These are phyloP conservation scores for Xyrauchen texanus DNA, from an alignment of 2,113 vertebrate species.

Conservation along the genomic window DNA sequence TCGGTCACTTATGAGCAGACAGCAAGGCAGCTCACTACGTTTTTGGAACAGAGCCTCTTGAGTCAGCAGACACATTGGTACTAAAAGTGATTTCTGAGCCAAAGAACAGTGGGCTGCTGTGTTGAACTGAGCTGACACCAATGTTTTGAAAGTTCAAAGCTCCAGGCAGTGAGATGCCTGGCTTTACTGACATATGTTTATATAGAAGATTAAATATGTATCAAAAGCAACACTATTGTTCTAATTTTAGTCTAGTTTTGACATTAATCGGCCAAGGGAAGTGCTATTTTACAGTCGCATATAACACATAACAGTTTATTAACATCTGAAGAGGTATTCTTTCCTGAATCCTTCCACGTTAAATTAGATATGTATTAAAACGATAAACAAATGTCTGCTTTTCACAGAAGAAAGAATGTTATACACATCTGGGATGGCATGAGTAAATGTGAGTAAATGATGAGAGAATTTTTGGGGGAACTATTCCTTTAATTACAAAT, in stretches of 20 bases:
- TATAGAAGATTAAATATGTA: constrained; percentile 32
- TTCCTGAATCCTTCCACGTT: constrained; percentile 5
- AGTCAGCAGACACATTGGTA: constrained; percentile 12
- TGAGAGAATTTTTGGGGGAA: too few relatives aligned
- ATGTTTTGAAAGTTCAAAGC: constrained; percentile 22
- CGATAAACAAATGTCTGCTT: background rate
- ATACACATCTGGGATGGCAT: too few relatives aligned
- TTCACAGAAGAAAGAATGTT: background rate
- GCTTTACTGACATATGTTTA: constrained; percentile 39
- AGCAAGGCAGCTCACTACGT: too few relatives aligned
- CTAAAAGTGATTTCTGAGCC: constrained; percentile 20
- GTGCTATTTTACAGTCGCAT: background rate
- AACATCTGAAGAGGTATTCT: background rate
- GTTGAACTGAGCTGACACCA: constrained; percentile 26
- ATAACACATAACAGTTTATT: constrained; percentile 2
- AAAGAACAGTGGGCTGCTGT: constrained; percentile 18
- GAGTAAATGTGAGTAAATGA: too few relatives aligned
- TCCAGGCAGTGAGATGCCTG: constrained; percentile 20
- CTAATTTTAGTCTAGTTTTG: constrained; percentile 23
- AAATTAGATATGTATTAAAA: background rate
- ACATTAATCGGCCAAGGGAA: background rate
- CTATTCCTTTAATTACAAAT: too few relatives aligned
- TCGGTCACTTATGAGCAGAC: too few relatives aligned
- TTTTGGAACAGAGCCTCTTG: background rate
- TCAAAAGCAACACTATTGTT: background rate